Conservation (phyloP, 2,888 invertebrate genomes). For the Cheilosia grossa region DNA sequence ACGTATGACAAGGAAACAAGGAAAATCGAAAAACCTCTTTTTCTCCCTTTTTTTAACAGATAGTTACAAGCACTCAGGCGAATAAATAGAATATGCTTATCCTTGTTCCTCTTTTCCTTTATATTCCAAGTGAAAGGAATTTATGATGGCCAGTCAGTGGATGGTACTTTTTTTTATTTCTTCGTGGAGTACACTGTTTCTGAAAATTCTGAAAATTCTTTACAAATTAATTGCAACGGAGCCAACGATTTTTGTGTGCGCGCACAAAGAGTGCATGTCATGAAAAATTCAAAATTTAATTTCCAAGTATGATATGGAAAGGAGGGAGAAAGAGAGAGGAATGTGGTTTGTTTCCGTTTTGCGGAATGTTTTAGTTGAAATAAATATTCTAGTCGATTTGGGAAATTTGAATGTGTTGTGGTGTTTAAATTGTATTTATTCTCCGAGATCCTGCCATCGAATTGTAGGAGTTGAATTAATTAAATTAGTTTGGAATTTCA, state of each 20-base stretch:
- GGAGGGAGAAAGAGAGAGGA: background rate
- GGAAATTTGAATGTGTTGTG: background rate
- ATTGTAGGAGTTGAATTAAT: too few relatives aligned
- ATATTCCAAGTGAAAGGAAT: slow-evolving; percentile 41
- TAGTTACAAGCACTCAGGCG: slow-evolving; percentile 62
- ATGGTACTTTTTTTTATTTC: background rate
- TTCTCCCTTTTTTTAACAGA: slow-evolving; percentile 2
- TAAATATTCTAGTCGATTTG: slow-evolving; percentile 5
- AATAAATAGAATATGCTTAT: slow-evolving; percentile 68
- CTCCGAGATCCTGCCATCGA: too few relatives aligned
- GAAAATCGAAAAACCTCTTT: slow-evolving; percentile 19
- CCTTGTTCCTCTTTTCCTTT: slow-evolving; percentile 39
- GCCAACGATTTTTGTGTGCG: slow-evolving; percentile 46
- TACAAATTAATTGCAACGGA: slow-evolving; percentile 62
- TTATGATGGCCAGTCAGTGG: slow-evolving; percentile 43
- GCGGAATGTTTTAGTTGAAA: background rate
- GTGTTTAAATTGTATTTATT: too few relatives aligned
- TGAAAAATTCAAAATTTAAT: slow-evolving; percentile 65
- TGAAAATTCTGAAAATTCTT: slow-evolving; percentile 38
- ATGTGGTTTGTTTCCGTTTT: slow-evolving; percentile 2
- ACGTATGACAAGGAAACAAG: slow-evolving; percentile 31
- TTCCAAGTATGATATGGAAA: slow-evolving; percentile 26
- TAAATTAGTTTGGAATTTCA: too few relatives aligned
- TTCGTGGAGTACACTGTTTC: background rate
- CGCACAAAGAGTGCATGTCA: slow-evolving; percentile 51